Base-by-base conservation (phyloP, 2,888 invertebrate genomes). In the Meta bourneti region DNA sequence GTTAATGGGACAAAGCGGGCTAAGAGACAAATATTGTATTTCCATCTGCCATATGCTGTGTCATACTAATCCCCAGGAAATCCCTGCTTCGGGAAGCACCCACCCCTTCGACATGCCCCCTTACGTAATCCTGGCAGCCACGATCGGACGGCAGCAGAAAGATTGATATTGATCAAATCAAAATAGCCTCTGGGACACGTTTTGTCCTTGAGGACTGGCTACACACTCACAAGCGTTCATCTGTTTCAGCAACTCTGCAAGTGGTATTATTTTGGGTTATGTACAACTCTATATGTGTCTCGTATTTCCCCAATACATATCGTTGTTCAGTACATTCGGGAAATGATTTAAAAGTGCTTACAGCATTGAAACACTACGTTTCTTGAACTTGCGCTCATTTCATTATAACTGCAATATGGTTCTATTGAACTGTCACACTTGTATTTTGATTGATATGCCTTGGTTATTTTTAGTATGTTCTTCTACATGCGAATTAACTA, bases 91-190 rank as follows among this genome's bases (percentile, higher is more conserved):
- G 87, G 80, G 72, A 72, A 72, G 49, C 13, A 49, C 72, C 19
- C 52, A 70, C 69, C 54, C 13, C 49, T 16, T n/a, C 49, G 34
- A 34, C 34, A 34, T 34, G 34, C 34, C 34, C 34, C 34, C 34
- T 34, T 34, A 34, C 34, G 4, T 34, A 34, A 34, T 34, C 34
- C 34, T 34, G 34, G 34, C 34, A 34, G 34, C 34, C 34, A 34
- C 34, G 34, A 34, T 34, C 34, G 34, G 34, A 34, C 20, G 16
- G 13, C 77, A 84, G 74, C 70, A 75, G 20, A 89, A 70, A 89
- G 89, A 89, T 89, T 83, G 89, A 82, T 89, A 89, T 89, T 89
- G 89, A 89, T 89, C 89, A 89, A 79, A 89, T 89, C 89, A 89
- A 79, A 71, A 83, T 71, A 71, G 34, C 74, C 16, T 20, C 19